phyloP scores from a whole-genome alignment of 2,797 vertebrate species.

The Synanceia verrucosa region DNA sequence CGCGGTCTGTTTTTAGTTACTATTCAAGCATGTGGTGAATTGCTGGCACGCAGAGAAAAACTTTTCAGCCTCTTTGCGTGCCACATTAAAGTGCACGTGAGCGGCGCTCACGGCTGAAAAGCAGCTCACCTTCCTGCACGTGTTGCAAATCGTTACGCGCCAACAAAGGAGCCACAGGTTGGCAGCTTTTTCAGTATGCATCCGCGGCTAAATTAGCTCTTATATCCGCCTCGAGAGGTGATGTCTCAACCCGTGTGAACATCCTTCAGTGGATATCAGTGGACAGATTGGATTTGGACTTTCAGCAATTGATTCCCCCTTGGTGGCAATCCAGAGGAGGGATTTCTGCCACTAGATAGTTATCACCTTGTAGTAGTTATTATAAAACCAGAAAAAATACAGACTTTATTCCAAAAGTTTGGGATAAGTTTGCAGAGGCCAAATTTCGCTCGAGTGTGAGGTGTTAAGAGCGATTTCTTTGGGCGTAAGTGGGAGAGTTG shows the following conservation, averaged over 20 bases:
- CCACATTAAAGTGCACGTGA: not conserved
- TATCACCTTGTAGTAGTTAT: slow-evolving; percentile 59
- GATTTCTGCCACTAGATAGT: slow-evolving; percentile 64
- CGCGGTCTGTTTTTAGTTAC: slow-evolving; percentile 26
- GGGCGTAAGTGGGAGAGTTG: slow-evolving; percentile 46
- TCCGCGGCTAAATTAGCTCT: not conserved
- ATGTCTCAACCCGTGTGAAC: not conserved
- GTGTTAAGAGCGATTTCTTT: slow-evolving; percentile 47
- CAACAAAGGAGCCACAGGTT: slow-evolving; percentile 11
- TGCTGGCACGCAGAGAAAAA: slow-evolving; percentile 20
- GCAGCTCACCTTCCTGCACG: not conserved
- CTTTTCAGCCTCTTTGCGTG: not conserved
- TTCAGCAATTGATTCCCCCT: slow-evolving; percentile 47
- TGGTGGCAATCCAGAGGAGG: slow-evolving; percentile 61
- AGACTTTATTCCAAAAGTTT: slow-evolving; percentile 42
- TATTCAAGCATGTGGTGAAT: slow-evolving; percentile 38
- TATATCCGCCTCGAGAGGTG: not conserved
- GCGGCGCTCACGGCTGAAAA: not conserved
- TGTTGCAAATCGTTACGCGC: not conserved
- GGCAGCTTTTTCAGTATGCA: not conserved
- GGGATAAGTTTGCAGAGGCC: slow-evolving; percentile 34
- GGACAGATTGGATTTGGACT: slow-evolving; percentile 56
- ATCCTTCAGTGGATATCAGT: slow-evolving; percentile 13
- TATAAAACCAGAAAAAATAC: slow-evolving; percentile 28
- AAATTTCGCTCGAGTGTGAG: slow-evolving; percentile 26